Evolutionary conservation across 2,113 vertebrate genomes (phyloP).

Genomic region (Cebidichthys violaceus): DNA sequence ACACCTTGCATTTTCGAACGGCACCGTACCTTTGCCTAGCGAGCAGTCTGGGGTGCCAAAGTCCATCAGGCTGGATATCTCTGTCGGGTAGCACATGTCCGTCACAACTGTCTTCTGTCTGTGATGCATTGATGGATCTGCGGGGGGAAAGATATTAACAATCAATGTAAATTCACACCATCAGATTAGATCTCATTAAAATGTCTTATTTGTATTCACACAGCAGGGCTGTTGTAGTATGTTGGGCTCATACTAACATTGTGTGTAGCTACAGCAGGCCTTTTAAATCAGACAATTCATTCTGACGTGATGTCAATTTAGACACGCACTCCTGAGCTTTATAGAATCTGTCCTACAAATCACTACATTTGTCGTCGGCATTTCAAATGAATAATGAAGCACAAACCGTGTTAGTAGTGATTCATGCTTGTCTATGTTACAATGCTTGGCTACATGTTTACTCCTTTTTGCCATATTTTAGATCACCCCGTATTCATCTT

Average conservation of each 20-base stretch:
- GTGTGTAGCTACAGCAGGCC: not conserved
- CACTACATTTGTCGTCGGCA: not conserved
- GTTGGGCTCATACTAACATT: not conserved
- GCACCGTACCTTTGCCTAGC: slow-evolving; percentile 82
- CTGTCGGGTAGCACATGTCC: slow-evolving; percentile 83
- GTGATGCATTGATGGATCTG: slow-evolving; percentile 80
- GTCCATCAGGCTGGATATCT: slow-evolving; percentile 85
- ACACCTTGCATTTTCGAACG: slow-evolving; percentile 46
- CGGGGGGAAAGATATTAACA: not conserved
- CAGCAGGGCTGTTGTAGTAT: slow-evolving; percentile 2
- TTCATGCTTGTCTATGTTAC: not conserved
- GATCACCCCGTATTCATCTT: not conserved
- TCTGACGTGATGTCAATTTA: slow-evolving; percentile 32
- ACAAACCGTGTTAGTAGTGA: not conserved
- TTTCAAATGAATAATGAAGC: slow-evolving; percentile 7
- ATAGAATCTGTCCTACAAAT: slow-evolving; percentile 26
- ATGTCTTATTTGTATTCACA: not conserved
- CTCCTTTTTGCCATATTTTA: not conserved
- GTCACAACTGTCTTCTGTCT: slow-evolving; percentile 82
- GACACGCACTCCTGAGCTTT: slow-evolving; percentile 5
- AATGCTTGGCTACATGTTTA: not conserved
- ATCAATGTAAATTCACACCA: not conserved
- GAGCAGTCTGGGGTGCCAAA: slow-evolving; percentile 83
- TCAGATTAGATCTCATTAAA: slow-evolving; percentile 2
- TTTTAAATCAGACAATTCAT: slow-evolving; percentile 34